Conservation (phyloP, 2,888 invertebrate species). For the Thecocarcelia acutangulata region DNA sequence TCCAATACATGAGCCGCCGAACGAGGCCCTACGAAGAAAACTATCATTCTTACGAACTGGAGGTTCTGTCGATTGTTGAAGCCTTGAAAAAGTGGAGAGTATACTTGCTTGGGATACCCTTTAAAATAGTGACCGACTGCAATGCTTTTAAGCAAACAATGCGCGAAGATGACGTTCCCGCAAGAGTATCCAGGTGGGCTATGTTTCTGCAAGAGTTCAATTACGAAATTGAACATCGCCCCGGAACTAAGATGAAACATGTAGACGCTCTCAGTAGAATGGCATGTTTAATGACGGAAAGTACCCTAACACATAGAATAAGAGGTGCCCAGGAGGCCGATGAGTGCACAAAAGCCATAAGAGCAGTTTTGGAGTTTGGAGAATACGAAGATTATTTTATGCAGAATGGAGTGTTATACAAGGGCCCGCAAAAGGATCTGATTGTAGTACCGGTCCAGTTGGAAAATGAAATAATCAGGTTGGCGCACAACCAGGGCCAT, state of each 20-base stretch:
- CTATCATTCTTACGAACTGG: conserved; percentile 76
- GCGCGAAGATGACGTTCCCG: conserved; percentile 72
- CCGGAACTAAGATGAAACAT: conserved; percentile 56
- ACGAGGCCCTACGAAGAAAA: conserved; percentile 73
- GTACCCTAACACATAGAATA: conserved; percentile 36
- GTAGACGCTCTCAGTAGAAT: conserved; percentile 52
- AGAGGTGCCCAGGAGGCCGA: conserved; percentile 28
- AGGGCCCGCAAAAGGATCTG: too few species aligned
- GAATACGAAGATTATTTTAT: conserved; percentile 49
- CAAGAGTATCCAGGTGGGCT: conserved; percentile 71
- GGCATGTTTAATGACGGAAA: conserved; percentile 1
- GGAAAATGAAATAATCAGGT: background rate
- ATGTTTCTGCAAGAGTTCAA: conserved; percentile 70
- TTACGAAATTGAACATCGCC: conserved; percentile 70
- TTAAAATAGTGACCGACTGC: conserved; percentile 76
- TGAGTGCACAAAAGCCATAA: conserved; percentile 42
- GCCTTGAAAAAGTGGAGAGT: conserved; percentile 76
- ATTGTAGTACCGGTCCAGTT: too few species aligned
- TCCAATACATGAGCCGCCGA: conserved; percentile 75
- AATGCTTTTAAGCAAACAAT: conserved; percentile 74
- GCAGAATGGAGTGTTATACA: too few species aligned
- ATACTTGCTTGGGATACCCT: conserved; percentile 71
- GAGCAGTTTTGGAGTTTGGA: conserved; percentile 20
- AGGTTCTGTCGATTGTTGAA: conserved; percentile 76
- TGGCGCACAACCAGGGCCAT: conserved; percentile 32